Base-by-base conservation (phyloP, 2,113 vertebrate species). In the Chaenogobius annularis region DNA sequence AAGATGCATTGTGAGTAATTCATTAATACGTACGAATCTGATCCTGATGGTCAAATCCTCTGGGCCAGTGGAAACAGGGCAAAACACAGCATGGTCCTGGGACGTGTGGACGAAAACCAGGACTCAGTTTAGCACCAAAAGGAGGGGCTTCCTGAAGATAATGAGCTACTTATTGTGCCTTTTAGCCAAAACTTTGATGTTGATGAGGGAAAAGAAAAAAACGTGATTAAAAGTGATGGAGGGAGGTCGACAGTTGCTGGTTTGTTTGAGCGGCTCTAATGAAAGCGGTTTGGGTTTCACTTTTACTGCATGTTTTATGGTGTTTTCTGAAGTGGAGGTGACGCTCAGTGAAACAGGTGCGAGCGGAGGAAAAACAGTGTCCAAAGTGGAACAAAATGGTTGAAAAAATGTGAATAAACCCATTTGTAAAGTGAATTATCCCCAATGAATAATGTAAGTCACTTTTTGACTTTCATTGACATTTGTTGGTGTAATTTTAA, bases 81-180 rank as follows among this genome's bases (percentile, higher is more conserved):
- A 31, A 31, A 31, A 72, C 68, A 78, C 69, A 76, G 65, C 70
- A 68, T 55, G 26, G 56, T 65, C 14, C 44, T 63, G 66, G 77
- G 70, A 55, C 79, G 80, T 62, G 69, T 75, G 78, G 79, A 85
- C 78, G 83, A 63, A 83, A 77, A 83, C 56, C 83, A 85, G 80
- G 77, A 72, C 40, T 66, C 68, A 55, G 56, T 72, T 81, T 14
- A 9, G 73, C 62, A 66, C 55, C 58, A 31, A 11, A 17, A 3
- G 55, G 69, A 20, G 9, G 50, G 55, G 20, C 19, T 72, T 80
- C 74, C 54, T 31, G 26, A 26, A 73, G 31, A 73, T 1, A 5
- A 70, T 66, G 37, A 55, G 52, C 66, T 26, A 54, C 69, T 22
- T 10, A 61, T 19, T 58, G 80, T 35, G 55, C 10, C 44, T 62